Evolutionary conservation across 2,888 invertebrate species (phyloP).

Genomic region (Netelia inedita): DNA sequence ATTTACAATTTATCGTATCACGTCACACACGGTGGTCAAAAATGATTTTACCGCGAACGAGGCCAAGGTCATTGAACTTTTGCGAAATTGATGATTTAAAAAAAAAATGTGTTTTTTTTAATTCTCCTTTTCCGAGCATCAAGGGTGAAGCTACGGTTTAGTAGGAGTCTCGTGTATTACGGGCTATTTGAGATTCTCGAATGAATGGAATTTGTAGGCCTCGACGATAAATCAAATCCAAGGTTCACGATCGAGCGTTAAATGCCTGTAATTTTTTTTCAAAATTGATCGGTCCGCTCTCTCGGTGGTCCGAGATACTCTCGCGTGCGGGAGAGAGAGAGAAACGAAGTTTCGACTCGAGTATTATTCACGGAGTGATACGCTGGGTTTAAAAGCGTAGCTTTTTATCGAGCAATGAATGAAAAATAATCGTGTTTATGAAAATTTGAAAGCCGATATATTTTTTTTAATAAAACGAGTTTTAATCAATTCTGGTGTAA

Average conservation of each 20-base stretch:
- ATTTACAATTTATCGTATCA: not conserved
- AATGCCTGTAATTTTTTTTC: conserved; percentile 62
- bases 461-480: not conserved
- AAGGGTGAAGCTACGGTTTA: not conserved
- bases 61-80: no score
- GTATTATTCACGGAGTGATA: conserved; percentile 32
- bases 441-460: not conserved
- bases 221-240: conserved; percentile 56
- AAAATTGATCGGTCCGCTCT: conserved; percentile 41
- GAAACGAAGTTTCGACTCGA: not conserved
- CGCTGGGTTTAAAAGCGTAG: conserved; percentile 18
- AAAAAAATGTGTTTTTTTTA: no score
- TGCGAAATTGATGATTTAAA: no score
- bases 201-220: conserved; percentile 33
- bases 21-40: no score
- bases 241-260: conserved; percentile 20
- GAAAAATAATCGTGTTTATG: not conserved
- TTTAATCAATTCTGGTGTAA: conserved; percentile 55
- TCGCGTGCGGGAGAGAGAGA: not conserved
- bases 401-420: not conserved
- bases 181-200: conserved; percentile 10
- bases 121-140: no score
- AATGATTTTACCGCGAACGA: no score
- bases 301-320: conserved; percentile 30
- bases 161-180: conserved; percentile 17